Base-by-base conservation (phyloP, 2,888 invertebrate genomes). In the Netelia melanura region DNA sequence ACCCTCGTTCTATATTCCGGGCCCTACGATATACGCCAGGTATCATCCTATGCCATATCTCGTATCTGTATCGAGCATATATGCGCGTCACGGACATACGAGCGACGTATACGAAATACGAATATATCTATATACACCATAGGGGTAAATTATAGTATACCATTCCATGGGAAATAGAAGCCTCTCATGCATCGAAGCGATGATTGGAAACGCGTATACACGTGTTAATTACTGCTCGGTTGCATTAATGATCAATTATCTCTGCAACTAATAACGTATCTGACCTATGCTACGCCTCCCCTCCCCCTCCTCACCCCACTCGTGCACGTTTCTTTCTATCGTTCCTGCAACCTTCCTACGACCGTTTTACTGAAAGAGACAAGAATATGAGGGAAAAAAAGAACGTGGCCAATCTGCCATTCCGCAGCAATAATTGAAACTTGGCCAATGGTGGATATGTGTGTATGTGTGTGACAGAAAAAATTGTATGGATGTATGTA, bases 161-260 rank as follows among this genome's bases (percentile, higher is more conserved):
- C 56, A 72, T 62, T 72, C 52, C 67, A 78, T 65, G 82, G 52
- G 72, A 61, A 78, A 83, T 74, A 61, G 72, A 62, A 83, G 64
- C 78, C 38, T 65, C 65, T 58, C 58, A 54, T 79, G 82, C 58
- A 79, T 71, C 56, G 79, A 43, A 71, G 64, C 68, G 75, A 70
- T 79, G 82, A 82, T 79, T 79, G 79, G 68, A 71, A 75, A 56
- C 82, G 17, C 75, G 71, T 75, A 61, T 75, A 71, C 65, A 56
- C 61, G 65, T 62, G 82, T 75, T 85, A 85, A 85, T 82, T 79
- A 79, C 71, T 75, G 65, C n/a, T 75, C 79, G 79, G 65, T 71
- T 76, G 79, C 65, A 82, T 79, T 82, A 85, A 85, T 85, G 85
- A 85, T 71, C 85, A 85, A 85, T 85, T 85, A 85, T 70, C 85